Base-by-base conservation (phyloP, 1,140 invertebrate genomes). In the Drosophila varians region DNA sequence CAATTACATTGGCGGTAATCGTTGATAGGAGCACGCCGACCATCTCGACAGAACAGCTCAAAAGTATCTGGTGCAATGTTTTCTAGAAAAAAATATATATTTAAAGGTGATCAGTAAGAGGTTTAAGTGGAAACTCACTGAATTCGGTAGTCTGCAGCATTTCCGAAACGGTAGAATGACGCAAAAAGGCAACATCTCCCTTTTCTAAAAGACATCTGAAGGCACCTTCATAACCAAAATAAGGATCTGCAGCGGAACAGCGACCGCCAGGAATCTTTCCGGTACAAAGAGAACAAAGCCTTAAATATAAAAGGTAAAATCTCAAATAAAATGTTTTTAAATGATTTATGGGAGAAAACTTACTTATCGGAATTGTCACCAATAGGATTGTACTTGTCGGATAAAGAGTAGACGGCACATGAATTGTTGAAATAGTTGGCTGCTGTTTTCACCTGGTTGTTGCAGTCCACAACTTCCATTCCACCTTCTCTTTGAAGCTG, bases 361-460 rank as follows among this genome's bases (percentile, higher is more conserved):
- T 76, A 93, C 93, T 94, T 93, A 74, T 94, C 94, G 12, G 94
- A 94, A 83, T 95, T 95, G 76, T 95, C 94, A 93, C 97, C 98
- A 86, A 98, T 96, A 21, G 98, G 98, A 93, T 99, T 99, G 87
- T 98, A 97, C 91, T 97, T 96, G 86, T 98, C 95, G 26, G 95
- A 94, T 9, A 99, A 91, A 1, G 97, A 96, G 91, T 98, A 98
- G 0, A 98, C 96, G 14, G 98, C 97, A 92, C 98, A 99, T 47
- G 97, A 98, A 46, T 94, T 93, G 3, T 96, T 95, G 91, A 99
- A 99, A 90, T 94, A 99, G 62, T 95, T 94, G 7, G 96, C 96
- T 0, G 97, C 96, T 3, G 97, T 96, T 91, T 99, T 98, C 0
- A 99, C 96, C 90, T 99, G 96, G 92, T 99, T 99, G 79, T 99